Percentiles rank a stretch among this genome's conserved stretches.
phyloP scores from a whole-genome alignment of 2,113 vertebrate species.

The Lepus americanus region DNA sequence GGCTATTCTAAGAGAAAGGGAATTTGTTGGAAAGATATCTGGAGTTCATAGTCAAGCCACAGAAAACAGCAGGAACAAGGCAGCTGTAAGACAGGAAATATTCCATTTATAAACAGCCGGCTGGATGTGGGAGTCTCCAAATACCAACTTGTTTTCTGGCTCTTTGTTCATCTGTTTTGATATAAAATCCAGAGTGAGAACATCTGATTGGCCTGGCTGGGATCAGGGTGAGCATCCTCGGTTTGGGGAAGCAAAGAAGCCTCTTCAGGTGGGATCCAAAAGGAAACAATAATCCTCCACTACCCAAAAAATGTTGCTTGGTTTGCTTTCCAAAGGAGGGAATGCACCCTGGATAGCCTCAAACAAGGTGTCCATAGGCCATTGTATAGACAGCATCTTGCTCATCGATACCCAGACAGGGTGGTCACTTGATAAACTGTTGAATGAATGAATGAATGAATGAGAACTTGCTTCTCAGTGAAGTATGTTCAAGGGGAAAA shows the following conservation, averaged over 20 bases:
- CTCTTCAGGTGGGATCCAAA: neutral
- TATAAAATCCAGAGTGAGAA: slow-evolving; percentile 63
- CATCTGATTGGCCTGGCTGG: slow-evolving; percentile 46
- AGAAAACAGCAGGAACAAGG: slow-evolving; percentile 10
- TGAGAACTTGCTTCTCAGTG: neutral
- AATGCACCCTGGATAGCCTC: neutral
- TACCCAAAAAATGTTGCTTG: neutral
- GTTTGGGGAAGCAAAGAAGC: neutral
- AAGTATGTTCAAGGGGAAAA: neutral
- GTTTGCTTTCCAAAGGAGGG: neutral
- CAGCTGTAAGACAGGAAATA: slow-evolving; percentile 34
- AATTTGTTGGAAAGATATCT: neutral
- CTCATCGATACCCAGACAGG: neutral
- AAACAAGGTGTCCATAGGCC: neutral
- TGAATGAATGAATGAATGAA: slow-evolving; percentile 3
- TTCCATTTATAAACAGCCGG: slow-evolving; percentile 33
- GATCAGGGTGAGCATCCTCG: neutral
- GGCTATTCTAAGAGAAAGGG: slow-evolving; percentile 30
- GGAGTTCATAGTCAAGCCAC: neutral
- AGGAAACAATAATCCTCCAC: neutral
- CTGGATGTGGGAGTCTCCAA: neutral
- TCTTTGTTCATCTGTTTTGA: slow-evolving; percentile 63
- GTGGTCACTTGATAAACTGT: neutral
- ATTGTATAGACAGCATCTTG: neutral
- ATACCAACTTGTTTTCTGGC: slow-evolving; percentile 57